A percentile compares a stretch with the other conserved stretches of the same genome.
Evolutionary conservation across 2,888 invertebrate genomes (phyloP).

Genomic region (Dromius quadrimaculatus): DNA sequence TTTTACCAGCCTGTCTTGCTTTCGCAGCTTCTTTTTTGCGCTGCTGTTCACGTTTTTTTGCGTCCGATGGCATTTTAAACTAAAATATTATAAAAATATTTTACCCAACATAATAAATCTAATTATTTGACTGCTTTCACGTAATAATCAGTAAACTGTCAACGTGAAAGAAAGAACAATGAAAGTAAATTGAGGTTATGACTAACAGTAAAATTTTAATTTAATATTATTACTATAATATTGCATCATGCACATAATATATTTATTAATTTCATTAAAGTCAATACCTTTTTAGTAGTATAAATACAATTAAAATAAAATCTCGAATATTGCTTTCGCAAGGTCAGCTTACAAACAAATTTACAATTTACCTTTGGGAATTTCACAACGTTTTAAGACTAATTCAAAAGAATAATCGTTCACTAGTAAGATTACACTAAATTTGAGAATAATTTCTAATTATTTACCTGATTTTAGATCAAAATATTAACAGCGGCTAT

Average conservation of each 20-base stretch:
- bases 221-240: background rate
- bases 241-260: too few species aligned
- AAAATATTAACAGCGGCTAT: slow-evolving; percentile 51
- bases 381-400: background rate
- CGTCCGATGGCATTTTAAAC: slow-evolving; percentile 93
- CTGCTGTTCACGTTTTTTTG: slow-evolving; percentile 97
- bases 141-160: background rate
- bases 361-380: slow-evolving; percentile 14
- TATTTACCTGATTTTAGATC: slow-evolving; percentile 44
- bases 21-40: slow-evolving; percentile 96
- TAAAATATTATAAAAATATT: slow-evolving; percentile 1
- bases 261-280: too few species aligned
- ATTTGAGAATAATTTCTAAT: background rate
- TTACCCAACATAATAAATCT: background rate
- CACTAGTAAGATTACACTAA: background rate
- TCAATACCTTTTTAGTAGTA: too few species aligned
- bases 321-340: slow-evolving; percentile 23
- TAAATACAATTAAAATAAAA: background rate
- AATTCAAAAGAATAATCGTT: background rate
- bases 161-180: background rate
- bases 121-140: background rate
- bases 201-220: background rate
- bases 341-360: slow-evolving; percentile 37
- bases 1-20: slow-evolving; percentile 71
- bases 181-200: background rate